Percentiles rank a stretch among this genome's conserved stretches.
phyloP scores from a whole-genome alignment of 2,113 vertebrate genomes.

The Romanogobio albipinnatus region DNA sequence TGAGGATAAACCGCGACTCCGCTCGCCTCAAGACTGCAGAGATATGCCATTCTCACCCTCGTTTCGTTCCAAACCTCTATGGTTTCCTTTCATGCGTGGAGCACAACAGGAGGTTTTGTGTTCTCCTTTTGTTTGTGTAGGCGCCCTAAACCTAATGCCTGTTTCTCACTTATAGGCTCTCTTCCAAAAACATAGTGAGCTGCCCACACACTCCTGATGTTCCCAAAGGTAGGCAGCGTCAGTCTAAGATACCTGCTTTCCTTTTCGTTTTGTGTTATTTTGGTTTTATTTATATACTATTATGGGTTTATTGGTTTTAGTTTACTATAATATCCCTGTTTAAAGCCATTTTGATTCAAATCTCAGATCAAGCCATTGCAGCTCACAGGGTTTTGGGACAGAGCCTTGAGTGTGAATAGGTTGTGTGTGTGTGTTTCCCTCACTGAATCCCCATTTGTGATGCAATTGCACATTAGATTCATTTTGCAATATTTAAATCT shows the following conservation, averaged over 20 bases:
- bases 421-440: neutral
- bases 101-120: conserved; percentile 6
- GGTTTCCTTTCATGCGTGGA: neutral
- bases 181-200: conserved; percentile 11
- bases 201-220: conserved; percentile 7
- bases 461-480: conserved; percentile 25
- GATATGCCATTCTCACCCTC: conserved; percentile 5
- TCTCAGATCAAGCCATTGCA: neutral
- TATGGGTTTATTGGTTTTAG: neutral
- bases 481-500: conserved; percentile 22
- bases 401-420: neutral
- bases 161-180: conserved; percentile 9
- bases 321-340: neutral
- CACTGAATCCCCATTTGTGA: neutral
- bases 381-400: neutral
- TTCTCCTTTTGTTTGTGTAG: conserved; percentile 28
- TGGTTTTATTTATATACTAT: neutral
- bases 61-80: neutral
- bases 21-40: neutral
- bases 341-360: neutral
- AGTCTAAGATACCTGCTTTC: neutral
- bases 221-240: conserved; percentile 1
- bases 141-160: conserved; percentile 1
- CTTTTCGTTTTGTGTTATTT: neutral
- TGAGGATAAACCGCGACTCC: neutral